A percentile compares a stretch with the other conserved stretches of the same genome.
Conservation (phyloP, 2,888 invertebrate species). For the Ramazzottius varieornatus region DNA sequence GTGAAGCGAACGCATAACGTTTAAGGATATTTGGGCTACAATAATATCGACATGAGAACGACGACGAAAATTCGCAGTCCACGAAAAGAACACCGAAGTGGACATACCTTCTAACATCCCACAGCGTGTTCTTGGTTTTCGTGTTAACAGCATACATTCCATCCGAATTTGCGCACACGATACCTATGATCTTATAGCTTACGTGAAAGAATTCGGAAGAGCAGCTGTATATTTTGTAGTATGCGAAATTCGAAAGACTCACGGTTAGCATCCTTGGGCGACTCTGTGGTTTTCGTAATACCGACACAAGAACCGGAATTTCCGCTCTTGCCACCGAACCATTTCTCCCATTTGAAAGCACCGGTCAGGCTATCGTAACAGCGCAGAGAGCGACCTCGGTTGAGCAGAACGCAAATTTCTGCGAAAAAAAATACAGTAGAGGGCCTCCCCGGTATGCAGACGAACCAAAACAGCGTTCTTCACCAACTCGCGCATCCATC, state of each 20-base stretch:
- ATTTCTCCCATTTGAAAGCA: not conserved
- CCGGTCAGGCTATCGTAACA: not conserved
- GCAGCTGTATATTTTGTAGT: too few relatives aligned
- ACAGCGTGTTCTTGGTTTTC: not conserved
- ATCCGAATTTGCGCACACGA: not conserved
- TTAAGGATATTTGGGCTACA: not conserved
- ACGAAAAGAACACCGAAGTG: too few relatives aligned
- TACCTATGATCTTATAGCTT: too few relatives aligned
- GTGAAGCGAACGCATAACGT: not conserved
- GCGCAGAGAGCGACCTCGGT: not conserved
- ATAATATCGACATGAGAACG: too few relatives aligned
- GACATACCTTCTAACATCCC: not conserved
- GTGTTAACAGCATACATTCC: not conserved
- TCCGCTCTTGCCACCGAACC: not conserved
- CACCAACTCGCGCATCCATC: not conserved
- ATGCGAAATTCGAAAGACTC: too few relatives aligned
- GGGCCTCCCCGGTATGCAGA: too few relatives aligned
- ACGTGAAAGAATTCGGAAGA: too few relatives aligned
- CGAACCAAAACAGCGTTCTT: too few relatives aligned
- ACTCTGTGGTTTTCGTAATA: too few relatives aligned
- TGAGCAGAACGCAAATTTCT: not conserved
- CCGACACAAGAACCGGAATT: too few relatives aligned
- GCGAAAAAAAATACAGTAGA: not conserved
- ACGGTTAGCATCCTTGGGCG: too few relatives aligned
- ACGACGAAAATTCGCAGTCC: too few relatives aligned